Percentiles rank a stretch among this genome's conserved stretches.
Evolutionary conservation across 2,797 vertebrate genomes (phyloP).

Genomic region (Denticeps clupeoides): DNA sequence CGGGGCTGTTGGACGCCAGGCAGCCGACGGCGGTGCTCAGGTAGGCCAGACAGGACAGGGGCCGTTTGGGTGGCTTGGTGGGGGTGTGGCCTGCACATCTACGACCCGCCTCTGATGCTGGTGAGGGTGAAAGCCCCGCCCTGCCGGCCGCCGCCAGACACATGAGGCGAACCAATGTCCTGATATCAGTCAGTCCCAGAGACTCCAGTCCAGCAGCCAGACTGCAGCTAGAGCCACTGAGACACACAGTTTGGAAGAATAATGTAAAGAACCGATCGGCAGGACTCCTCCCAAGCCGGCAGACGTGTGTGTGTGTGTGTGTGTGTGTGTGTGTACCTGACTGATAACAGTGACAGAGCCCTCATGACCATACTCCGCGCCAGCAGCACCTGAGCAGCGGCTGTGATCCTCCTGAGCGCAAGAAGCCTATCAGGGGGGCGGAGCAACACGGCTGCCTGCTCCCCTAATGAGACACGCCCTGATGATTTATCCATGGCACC

Average conservation of each 20-base stretch:
- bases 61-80: too few relatives aligned
- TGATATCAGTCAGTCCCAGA: conserved; percentile 65
- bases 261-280: not conserved
- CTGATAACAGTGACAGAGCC: conserved; percentile 62
- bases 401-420: conserved; percentile 60
- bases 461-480: conserved; percentile 46
- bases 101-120: conserved; percentile 31
- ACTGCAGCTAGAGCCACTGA: conserved; percentile 37
- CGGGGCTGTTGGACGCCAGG: conserved; percentile 58
- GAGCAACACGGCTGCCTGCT: conserved; percentile 61
- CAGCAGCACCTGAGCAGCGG: conserved; percentile 64
- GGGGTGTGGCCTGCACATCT: conserved; percentile 40
- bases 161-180: conserved; percentile 67
- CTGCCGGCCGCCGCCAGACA: conserved; percentile 61
- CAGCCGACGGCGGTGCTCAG: conserved; percentile 65
- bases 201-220: conserved; percentile 62
- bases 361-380: conserved; percentile 71
- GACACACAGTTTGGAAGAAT: not conserved
- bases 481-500: conserved; percentile 46
- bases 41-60: conserved; percentile 57
- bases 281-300: too few relatives aligned
- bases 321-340: conserved; percentile 39
- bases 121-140: conserved; percentile 47
- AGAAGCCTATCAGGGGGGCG: conserved; percentile 62
- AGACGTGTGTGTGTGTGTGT: too few relatives aligned